Conservation (phyloP, 2,113 vertebrate genomes). For the Python bivittatus region DNA sequence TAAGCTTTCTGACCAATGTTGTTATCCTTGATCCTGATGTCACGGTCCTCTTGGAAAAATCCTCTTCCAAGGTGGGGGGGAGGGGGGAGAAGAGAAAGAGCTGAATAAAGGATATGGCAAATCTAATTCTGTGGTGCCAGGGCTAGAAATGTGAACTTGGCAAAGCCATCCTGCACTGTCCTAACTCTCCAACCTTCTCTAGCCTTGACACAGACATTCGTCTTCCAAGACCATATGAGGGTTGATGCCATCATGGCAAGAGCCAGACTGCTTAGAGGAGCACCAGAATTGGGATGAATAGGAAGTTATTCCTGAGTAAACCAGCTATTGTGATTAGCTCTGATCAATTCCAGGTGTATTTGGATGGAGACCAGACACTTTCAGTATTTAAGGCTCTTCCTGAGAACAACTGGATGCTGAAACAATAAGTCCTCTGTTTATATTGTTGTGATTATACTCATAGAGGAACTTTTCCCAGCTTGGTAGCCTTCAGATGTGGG, state of each 20-base stretch:
- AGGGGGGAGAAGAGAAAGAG: background rate
- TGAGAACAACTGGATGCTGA: background rate
- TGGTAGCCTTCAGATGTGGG: background rate
- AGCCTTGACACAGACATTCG: background rate
- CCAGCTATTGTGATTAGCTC: background rate
- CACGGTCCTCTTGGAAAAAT: background rate
- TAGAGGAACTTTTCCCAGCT: background rate
- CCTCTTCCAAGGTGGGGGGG: background rate
- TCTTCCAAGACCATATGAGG: background rate
- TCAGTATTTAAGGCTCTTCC: background rate
- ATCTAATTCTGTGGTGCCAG: background rate
- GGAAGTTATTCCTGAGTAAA: background rate
- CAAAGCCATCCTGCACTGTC: background rate
- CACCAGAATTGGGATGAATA: background rate
- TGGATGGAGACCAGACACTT: background rate
- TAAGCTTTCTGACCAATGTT: constrained; percentile 41
- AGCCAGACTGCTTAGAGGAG: background rate
- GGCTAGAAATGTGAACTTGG: background rate
- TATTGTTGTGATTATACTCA: background rate
- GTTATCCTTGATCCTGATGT: constrained; percentile 34
- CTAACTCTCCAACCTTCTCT: background rate
- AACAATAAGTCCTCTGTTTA: background rate
- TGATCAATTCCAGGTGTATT: background rate
- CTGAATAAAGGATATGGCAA: background rate
- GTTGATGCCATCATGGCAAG: background rate